Evolutionary conservation across 64 coral and sea anemone species (phyloP).

Genomic region (Pocillopora verrucosa): DNA sequence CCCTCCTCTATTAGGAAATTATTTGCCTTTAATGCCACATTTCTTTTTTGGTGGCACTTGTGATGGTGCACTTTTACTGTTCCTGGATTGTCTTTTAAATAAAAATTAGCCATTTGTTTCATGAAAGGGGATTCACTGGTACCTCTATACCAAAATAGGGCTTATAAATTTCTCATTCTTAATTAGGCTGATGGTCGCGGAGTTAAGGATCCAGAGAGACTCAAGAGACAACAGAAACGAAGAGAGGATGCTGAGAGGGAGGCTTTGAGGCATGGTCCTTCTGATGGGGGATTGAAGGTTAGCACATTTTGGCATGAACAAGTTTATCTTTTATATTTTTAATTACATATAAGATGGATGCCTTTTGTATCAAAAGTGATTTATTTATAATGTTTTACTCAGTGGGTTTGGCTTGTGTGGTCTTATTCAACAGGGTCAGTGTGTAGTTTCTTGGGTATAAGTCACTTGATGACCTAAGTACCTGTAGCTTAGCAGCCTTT

Average conservation of each 20-base stretch:
- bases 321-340: background rate
- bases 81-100: too few relatives aligned
- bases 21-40: too few relatives aligned
- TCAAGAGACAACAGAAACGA: slow-evolving; percentile 83
- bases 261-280: slow-evolving; percentile 55
- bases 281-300: slow-evolving; percentile 81
- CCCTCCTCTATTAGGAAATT: too few relatives aligned
- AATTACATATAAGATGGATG: background rate
- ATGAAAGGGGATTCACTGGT: background rate
- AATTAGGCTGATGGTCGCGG: slow-evolving; percentile 56
- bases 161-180: background rate
- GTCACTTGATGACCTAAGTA: too few relatives aligned
- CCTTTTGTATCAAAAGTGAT: too few relatives aligned
- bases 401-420: too few relatives aligned
- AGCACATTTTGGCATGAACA: background rate
- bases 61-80: too few relatives aligned
- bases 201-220: slow-evolving; percentile 79
- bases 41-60: too few relatives aligned
- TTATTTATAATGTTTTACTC: too few relatives aligned
- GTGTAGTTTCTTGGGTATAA: too few relatives aligned
- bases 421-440: too few relatives aligned
- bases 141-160: background rate
- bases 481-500: too few relatives aligned
- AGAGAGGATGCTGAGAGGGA: slow-evolving; percentile 81
- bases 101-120: background rate